A percentile compares a stretch with the other conserved stretches of the same genome.
Conservation (phyloP, 2,888 invertebrate species). For the Ormyrus rosae region DNA sequence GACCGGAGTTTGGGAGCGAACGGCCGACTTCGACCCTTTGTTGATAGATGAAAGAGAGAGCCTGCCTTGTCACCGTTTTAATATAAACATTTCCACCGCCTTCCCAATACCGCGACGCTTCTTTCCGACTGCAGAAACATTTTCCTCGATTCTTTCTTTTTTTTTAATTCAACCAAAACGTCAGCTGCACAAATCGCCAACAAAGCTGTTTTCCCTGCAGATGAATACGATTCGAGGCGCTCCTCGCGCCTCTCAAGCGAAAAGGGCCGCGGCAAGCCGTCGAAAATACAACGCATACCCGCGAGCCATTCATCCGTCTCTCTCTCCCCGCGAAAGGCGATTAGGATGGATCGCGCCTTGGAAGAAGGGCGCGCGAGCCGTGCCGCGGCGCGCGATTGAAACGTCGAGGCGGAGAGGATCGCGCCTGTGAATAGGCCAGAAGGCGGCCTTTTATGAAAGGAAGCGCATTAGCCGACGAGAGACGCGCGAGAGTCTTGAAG, state of each 20-base stretch:
- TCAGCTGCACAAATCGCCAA: no score
- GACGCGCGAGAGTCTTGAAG: background rate
- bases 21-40: constrained; percentile 43
- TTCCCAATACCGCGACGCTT: background rate
- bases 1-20: constrained; percentile 9
- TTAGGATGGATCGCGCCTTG: background rate
- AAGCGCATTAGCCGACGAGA: constrained; percentile 26
- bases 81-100: constrained; percentile 26
- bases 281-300: background rate
- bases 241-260: no score
- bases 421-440: constrained; percentile 17
- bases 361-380: background rate
- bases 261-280: no score
- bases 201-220: no score
- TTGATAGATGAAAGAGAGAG: constrained; percentile 38
- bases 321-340: background rate
- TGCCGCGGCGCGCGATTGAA: constrained; percentile 29
- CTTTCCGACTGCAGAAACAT: no score
- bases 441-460: constrained; percentile 25
- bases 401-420: constrained; percentile 4
- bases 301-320: background rate
- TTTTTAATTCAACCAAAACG: background rate
- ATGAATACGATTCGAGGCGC: no score
- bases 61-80: constrained; percentile 22
- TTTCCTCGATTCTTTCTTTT: background rate